Percentiles rank a stretch among this genome's conserved stretches.
These are phyloP conservation scores for Melinopterus prodromus DNA, from an alignment of 2,888 invertebrate species.

Conservation along the genomic window DNA sequence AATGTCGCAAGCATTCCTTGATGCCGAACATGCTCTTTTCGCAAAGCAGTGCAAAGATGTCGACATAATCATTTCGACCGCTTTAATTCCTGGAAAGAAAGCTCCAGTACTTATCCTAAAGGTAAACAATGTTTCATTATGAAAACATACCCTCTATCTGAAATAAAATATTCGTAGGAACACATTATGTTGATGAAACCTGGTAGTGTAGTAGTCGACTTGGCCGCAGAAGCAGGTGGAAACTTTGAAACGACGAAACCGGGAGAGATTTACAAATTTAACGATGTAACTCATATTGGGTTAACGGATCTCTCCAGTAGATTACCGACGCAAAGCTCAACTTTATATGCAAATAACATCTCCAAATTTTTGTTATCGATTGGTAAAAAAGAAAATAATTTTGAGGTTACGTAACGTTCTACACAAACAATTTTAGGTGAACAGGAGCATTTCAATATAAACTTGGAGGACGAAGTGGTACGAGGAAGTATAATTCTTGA, in stretches of 20 bases:
- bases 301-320: slow-evolving; percentile 85
- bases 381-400: slow-evolving; percentile 62
- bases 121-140: slow-evolving; percentile 59
- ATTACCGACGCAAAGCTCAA: slow-evolving; percentile 86
- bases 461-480: slow-evolving; percentile 86
- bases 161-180: slow-evolving; percentile 61
- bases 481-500: slow-evolving; percentile 82
- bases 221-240: slow-evolving; percentile 90
- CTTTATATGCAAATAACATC: slow-evolving; percentile 90
- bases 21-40: slow-evolving; percentile 85
- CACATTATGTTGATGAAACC: slow-evolving; percentile 84
- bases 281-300: slow-evolving; percentile 86
- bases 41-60: slow-evolving; percentile 87
- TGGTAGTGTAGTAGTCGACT: slow-evolving; percentile 88
- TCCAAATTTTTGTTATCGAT: slow-evolving; percentile 85
- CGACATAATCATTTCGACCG: slow-evolving; percentile 89
- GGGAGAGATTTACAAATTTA: slow-evolving; percentile 76
- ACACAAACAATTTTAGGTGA: slow-evolving; percentile 64
- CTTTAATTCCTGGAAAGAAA: slow-evolving; percentile 86
- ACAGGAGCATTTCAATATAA: slow-evolving; percentile 80
- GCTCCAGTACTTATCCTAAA: slow-evolving; percentile 83
- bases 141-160: neutral
- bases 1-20: slow-evolving; percentile 86
- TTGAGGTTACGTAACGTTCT: neutral
- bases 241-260: slow-evolving; percentile 85